Base-by-base conservation (phyloP, 2,797 vertebrate species). In the Apogon talboti region DNA sequence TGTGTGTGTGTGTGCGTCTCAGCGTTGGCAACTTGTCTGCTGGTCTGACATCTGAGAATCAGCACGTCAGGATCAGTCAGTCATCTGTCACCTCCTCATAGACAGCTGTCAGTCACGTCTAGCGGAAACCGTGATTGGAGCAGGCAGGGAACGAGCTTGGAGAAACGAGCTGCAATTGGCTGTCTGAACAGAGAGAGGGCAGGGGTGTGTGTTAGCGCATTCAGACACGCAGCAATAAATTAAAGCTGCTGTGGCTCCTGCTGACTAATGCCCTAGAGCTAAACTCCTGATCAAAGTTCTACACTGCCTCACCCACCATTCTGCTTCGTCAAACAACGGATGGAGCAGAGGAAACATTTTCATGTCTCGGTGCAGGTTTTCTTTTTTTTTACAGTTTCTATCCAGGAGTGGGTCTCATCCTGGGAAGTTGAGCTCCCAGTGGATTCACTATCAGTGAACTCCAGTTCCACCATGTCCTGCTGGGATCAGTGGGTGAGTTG, bases 41-140 rank as follows among this genome's bases (percentile, higher is more conserved):
- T 15, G 37, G 7, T 66, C 77, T 78, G 79, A 84, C 87, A 82
- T 74, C 63, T 87, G 85, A 75, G 86, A 78, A 79, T 86, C 84
- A 74, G 67, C 51, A 64, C 58, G 56, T 83, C 75, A 61, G 74
- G 56, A 81, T 84, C 66, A 78, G 71, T 85, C 86, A 80, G 61
- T 88, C 72, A 71, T 46, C 76, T 71, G 84, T 81, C 89, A 74
- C 55, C 46, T 60, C 51, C 30, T 71, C 43, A 48, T 67, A 76
- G 79, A 80, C 71, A 78, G 63, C 76, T 71, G 70, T 81, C 89
- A 74, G 46, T 89, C 79, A 71, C 18, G 41, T 53, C 67, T 58
- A 3, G 40, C 21, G 46, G 68, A 45, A 61, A 66, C 40, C 9
- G 0, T 51, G 78, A 85, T 81, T 83, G 82, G 80, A 72, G 73